phyloP scores from a whole-genome alignment of 2,113 vertebrate genomes.

The Pituophis catenifer region DNA sequence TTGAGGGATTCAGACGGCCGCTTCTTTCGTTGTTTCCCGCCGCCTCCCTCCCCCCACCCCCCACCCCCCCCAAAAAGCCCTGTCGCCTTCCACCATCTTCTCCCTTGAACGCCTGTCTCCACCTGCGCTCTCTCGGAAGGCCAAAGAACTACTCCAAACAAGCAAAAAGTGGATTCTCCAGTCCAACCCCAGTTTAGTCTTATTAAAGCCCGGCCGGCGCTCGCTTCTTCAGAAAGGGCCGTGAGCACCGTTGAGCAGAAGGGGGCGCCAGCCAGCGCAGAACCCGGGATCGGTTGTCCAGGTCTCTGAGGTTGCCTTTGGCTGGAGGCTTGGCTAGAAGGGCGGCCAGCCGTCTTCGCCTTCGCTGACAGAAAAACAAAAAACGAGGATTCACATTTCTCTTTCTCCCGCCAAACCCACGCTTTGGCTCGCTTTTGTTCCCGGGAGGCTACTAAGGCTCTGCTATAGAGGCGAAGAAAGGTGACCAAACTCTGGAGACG shows the following conservation, averaged over 20 bases:
- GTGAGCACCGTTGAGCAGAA: conserved; percentile 16
- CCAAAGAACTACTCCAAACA: not conserved
- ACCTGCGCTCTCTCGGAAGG: not conserved
- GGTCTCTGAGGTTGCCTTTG: not conserved
- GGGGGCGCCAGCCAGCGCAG: conserved; percentile 50
- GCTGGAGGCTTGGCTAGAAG: not conserved
- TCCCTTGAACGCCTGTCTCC: not conserved
- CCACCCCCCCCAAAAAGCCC: not conserved
- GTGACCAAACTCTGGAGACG: conserved; percentile 50
- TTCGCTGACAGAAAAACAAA: not conserved
- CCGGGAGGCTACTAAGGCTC: not conserved
- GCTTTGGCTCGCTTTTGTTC: not conserved
- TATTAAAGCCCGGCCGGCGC: not conserved
- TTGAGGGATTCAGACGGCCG: not conserved
- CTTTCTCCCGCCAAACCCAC: not conserved
- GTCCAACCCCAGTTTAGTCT: not conserved
- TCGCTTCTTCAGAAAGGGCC: not conserved
- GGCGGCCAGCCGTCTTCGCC: not conserved
- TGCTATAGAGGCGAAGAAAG: not conserved
- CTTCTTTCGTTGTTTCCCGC: not conserved
- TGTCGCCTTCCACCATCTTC: not conserved
- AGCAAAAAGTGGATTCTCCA: not conserved
- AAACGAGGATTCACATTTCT: conserved; percentile 15
- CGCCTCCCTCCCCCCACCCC: not conserved
- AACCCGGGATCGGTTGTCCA: not conserved